These are phyloP conservation scores for Hypselothyrea guttata DNA, from an alignment of 2,888 invertebrate species.

Conservation along the genomic window DNA sequence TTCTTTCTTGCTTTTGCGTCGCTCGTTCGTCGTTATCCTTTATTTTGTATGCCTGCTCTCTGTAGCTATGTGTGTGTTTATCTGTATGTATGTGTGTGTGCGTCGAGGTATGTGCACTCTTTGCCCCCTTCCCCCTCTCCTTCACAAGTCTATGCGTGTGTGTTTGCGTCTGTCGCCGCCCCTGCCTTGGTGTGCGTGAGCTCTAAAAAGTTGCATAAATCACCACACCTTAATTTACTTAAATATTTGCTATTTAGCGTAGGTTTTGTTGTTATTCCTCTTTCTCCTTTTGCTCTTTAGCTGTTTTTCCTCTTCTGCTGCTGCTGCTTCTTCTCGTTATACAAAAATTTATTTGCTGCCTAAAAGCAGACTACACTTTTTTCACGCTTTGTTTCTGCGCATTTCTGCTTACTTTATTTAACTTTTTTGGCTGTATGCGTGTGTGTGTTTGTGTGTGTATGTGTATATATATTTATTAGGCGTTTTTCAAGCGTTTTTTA, in stretches of 20 bases:
- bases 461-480: slow-evolving; percentile 17
- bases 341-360: slow-evolving; percentile 25
- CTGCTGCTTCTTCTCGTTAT: background rate
- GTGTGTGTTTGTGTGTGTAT: slow-evolving; percentile 10
- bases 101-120: slow-evolving; percentile 61
- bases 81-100: slow-evolving; percentile 25
- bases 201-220: slow-evolving; percentile 80
- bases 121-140: slow-evolving; percentile 24
- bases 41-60: slow-evolving; percentile 55
- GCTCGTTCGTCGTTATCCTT: slow-evolving; percentile 64
- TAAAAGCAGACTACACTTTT: slow-evolving; percentile 25
- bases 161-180: slow-evolving; percentile 48
- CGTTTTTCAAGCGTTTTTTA: slow-evolving; percentile 44
- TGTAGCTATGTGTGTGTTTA: slow-evolving; percentile 12
- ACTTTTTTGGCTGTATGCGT: slow-evolving; percentile 10
- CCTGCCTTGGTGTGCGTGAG: slow-evolving; percentile 46
- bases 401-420: slow-evolving; percentile 10
- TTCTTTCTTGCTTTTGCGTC: slow-evolving; percentile 68
- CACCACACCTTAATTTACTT: slow-evolving; percentile 81
- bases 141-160: background rate
- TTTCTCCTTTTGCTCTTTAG: too few species aligned
- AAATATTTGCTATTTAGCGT: slow-evolving; percentile 40
- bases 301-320: slow-evolving; percentile 8
- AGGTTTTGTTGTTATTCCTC: background rate
- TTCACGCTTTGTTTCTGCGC: slow-evolving; percentile 22